Base-by-base conservation (phyloP, 2,888 invertebrate species). In the Agrochola lychnidis region DNA sequence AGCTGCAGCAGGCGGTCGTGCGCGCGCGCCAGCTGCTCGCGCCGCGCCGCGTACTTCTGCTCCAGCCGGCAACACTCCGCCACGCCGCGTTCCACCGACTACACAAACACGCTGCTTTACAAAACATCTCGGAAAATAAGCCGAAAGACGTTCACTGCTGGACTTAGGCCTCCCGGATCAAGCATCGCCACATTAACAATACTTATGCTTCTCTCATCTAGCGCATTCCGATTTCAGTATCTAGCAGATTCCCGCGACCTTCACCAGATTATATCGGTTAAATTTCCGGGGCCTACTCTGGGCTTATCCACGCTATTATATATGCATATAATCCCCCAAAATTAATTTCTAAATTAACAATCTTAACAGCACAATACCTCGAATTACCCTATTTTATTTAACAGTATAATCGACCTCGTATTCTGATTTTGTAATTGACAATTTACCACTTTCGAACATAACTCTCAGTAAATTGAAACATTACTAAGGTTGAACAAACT, bases 11-110 rank as follows among this genome's bases (percentile, higher is more conserved):
- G 98, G 22, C 97, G 97, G 90, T 98, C 98, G 94, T 99, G 99
- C 85, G 98, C 97, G 80, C 98, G 97, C 92, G 98, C 98, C 57
- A 99, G 95, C 84, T 98, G 98, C 88, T 98, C 97, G 87, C 97
- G 97, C 78, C 98, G 98, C 89, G 97, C 97, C 87, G 98, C 98
- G 92, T 98, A 98, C 83, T 98, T 97, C 92, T 98, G 97, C 87
- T 98, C 98, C 89, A 99, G 97, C 76, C 98, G 97, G 84, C 98
- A 98, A 78, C 99, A 97, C 94, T 99, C 99, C 81, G 98, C 98
- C 70, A 99, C 99, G 62, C 99, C 99, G 82, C 98, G 98, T 90
- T 98, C 98, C 84, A 99, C 99, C 12, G 99, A 98, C 89, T 98
- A 67, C 16, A 67, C 12, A 22, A 56, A 10, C 25, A 73, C 22